Conservation (phyloP, 1,140 invertebrate genomes). For the Globodera rostochiensis region DNA sequence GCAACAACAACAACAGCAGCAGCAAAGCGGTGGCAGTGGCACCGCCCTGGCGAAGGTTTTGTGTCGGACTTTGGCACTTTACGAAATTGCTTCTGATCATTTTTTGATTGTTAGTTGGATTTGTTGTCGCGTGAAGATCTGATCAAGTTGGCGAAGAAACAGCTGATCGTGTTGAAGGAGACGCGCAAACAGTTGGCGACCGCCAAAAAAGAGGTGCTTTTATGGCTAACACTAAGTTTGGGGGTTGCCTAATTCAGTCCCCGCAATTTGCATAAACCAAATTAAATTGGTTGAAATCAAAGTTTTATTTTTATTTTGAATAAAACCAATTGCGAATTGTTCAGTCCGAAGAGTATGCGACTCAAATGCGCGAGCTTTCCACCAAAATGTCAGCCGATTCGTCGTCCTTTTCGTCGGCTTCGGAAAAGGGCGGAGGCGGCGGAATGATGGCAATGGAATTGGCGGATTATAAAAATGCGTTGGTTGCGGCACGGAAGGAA, state of each 20-base stretch:
- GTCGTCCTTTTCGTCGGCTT: not conserved
- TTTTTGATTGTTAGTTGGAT: slow-evolving; percentile 32
- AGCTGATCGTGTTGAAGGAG: slow-evolving; percentile 29
- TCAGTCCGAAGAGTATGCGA: not conserved
- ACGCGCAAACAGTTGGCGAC: slow-evolving; percentile 20
- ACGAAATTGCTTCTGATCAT: not conserved
- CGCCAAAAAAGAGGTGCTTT: slow-evolving; percentile 8
- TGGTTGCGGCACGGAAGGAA: not conserved
- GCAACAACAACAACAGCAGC: not conserved
- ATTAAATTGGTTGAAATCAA: too few species aligned
- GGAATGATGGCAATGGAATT: slow-evolving; percentile 28
- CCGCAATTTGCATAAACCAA: too few species aligned
- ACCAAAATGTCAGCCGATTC: not conserved
- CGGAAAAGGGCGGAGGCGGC: not conserved
- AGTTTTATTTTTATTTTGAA: too few species aligned
- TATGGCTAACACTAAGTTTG: too few species aligned
- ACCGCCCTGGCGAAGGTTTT: not conserved
- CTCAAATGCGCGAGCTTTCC: not conserved
- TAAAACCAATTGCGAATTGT: not conserved
- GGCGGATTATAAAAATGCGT: slow-evolving; percentile 20
- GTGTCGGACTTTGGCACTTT: not conserved
- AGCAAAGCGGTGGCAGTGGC: not conserved
- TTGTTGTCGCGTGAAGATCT: slow-evolving; percentile 41
- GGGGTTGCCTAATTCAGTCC: too few species aligned
- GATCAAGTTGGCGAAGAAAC: slow-evolving; percentile 46